Percentiles rank a stretch among this genome's conserved stretches.
These are phyloP conservation scores for Eupleurogrammus muticus DNA, from an alignment of 2,797 vertebrate genomes.

Conservation along the genomic window DNA sequence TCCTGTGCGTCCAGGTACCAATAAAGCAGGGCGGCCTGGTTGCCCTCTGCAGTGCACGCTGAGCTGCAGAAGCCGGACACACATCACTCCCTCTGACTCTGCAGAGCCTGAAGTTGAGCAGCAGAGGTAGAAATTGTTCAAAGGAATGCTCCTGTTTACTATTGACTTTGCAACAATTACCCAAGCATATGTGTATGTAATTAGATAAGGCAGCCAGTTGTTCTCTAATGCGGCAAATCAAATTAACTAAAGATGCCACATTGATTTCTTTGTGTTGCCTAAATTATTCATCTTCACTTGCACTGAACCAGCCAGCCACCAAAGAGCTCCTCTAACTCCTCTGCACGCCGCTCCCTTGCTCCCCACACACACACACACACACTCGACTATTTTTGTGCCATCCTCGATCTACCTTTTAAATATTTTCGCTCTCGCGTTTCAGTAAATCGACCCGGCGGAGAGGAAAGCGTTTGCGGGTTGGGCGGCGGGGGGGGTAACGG, in stretches of 20 bases:
- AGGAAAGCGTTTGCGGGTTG: slow-evolving; percentile 49
- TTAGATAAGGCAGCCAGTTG: slow-evolving; percentile 84
- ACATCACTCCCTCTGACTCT: slow-evolving; percentile 41
- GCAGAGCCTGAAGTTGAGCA: slow-evolving; percentile 61
- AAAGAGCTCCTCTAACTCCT: slow-evolving; percentile 65
- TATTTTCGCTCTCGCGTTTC: slow-evolving; percentile 49
- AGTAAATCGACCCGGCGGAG: slow-evolving; percentile 62
- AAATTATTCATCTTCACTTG: slow-evolving; percentile 84
- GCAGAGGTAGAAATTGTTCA: slow-evolving; percentile 62
- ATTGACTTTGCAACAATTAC: slow-evolving; percentile 81
- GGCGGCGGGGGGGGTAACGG: too few relatives aligned
- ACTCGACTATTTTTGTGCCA: slow-evolving; percentile 60
- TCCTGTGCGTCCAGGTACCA: slow-evolving; percentile 33
- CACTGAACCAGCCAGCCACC: slow-evolving; percentile 73
- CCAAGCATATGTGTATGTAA: slow-evolving; percentile 82
- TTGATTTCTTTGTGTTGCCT: slow-evolving; percentile 84
- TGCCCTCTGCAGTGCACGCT: slow-evolving; percentile 27
- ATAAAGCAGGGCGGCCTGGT: slow-evolving; percentile 46
- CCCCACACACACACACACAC: slow-evolving; percentile 24
- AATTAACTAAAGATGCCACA: slow-evolving; percentile 86
- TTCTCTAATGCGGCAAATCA: slow-evolving; percentile 84
- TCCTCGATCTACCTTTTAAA: slow-evolving; percentile 46
- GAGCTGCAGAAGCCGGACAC: slow-evolving; percentile 33
- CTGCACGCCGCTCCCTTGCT: slow-evolving; percentile 48
- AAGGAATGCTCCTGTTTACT: slow-evolving; percentile 77